phyloP scores from a whole-genome alignment of 2,113 vertebrate species.

The Hippocampus mohnikei region DNA sequence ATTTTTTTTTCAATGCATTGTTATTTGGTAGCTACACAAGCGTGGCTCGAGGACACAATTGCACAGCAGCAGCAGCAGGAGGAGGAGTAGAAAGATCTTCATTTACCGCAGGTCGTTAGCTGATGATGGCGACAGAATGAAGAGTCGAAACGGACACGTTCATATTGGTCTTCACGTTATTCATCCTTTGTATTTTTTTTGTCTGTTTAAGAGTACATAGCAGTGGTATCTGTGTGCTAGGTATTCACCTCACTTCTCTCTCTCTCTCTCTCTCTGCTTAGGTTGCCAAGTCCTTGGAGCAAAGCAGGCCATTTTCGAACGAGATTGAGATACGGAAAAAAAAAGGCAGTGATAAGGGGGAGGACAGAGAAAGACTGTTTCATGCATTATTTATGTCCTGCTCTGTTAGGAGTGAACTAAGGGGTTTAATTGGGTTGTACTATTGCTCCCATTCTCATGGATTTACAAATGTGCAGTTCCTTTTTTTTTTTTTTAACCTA shows the following conservation, averaged over 20 bases:
- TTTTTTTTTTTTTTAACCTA: background rate
- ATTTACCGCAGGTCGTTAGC: conserved; percentile 21
- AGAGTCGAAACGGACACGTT: conserved; percentile 19
- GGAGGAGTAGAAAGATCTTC: background rate
- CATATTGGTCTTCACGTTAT: conserved; percentile 7
- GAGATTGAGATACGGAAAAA: conserved; percentile 18
- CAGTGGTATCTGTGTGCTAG: conserved; percentile 9
- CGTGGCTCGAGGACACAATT: background rate
- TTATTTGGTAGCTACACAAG: background rate
- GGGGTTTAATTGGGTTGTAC: conserved; percentile 2
- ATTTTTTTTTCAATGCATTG: background rate
- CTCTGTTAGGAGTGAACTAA: conserved; percentile 6
- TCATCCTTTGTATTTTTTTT: conserved; percentile 33
- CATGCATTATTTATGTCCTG: conserved; percentile 50
- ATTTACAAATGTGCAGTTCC: background rate
- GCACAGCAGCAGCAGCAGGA: conserved; percentile 1
- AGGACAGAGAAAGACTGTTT: conserved; percentile 12
- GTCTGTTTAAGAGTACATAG: background rate
- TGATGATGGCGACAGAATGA: conserved; percentile 28
- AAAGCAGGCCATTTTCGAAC: conserved; percentile 34
- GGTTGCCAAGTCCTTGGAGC: conserved; percentile 7
- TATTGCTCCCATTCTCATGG: background rate
- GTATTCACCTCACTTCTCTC: conserved; percentile 36
- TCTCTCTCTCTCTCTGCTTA: background rate
- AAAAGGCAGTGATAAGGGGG: conserved; percentile 40